A percentile compares a stretch with the other conserved stretches of the same genome.
These are phyloP conservation scores for Phymorhynchus buccinoides DNA, from an alignment of 1,140 invertebrate species.

Conservation along the genomic window DNA sequence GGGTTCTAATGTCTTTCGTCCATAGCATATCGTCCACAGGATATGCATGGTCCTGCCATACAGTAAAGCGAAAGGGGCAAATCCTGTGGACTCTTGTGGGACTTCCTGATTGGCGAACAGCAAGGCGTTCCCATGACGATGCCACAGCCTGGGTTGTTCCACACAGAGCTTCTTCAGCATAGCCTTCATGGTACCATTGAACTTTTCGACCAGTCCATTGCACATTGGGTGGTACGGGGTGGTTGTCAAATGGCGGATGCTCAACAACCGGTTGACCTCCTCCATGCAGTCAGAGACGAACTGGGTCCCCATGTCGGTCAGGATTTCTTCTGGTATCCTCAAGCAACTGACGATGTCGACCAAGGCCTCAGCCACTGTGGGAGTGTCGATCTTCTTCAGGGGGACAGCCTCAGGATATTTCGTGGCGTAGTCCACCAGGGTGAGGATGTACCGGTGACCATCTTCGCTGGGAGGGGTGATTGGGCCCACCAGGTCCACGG, in stretches of 20 bases:
- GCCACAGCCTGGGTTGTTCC: neutral
- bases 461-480: conserved; percentile 26
- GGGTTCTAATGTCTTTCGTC: conserved; percentile 45
- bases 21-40: conserved; percentile 54
- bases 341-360: conserved; percentile 66
- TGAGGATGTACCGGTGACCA: conserved; percentile 44
- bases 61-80: conserved; percentile 60
- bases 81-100: conserved; percentile 51
- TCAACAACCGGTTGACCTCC: conserved; percentile 45
- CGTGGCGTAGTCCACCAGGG: conserved; percentile 51
- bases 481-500: conserved; percentile 44
- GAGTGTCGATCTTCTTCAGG: conserved; percentile 46
- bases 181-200: conserved; percentile 32
- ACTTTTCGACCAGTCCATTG: conserved; percentile 43
- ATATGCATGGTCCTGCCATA: conserved; percentile 58
- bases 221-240: conserved; percentile 48
- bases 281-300: conserved; percentile 51
- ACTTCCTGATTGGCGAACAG: conserved; percentile 60
- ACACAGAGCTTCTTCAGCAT: conserved; percentile 23
- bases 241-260: conserved; percentile 44
- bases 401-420: conserved; percentile 52
- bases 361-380: conserved; percentile 49
- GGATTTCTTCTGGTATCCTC: conserved; percentile 67
- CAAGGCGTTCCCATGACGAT: conserved; percentile 31
- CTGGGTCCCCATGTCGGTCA: conserved; percentile 50